Evolutionary conservation across 2,797 vertebrate genomes (phyloP), one percentile per base, ranked within the genome.

Genomic region (Hyperoplus immaculatus): DNA sequence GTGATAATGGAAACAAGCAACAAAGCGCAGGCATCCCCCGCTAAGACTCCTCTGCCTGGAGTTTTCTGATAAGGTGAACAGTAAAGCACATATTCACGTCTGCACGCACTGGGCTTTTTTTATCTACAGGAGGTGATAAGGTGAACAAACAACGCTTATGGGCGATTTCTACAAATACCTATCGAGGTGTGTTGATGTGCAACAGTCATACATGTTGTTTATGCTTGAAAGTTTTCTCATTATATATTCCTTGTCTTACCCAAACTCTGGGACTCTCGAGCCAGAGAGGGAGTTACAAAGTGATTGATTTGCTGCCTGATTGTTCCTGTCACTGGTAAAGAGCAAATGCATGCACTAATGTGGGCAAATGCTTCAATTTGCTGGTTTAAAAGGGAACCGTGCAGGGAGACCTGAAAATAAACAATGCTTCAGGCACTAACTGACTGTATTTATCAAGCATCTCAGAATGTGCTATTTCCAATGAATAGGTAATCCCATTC

Each of bases 361-460:
- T 49, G 50, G 66, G 59, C 62, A 75, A n/a, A 54, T 14, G 63
- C 39, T 78, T 81, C 68, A 67, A 70, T 81, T 83, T 83, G 72
- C 77, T 75, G 8, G 69, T 38, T 66, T 72, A 72, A 69, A 77
- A 72, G 60, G 72, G 73, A 73, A 49, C 29, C 63, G 60, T 77
- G 69, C 21, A 1, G 16, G 62, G 60, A 80, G 47, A 39, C 11
- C 50, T 70, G 78, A 42, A 72, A 71, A 73, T 67, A 73, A 80
- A 72, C 72, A 71, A 49, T 57, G 64, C 75, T 58, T 71, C 6
- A 5, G 68, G 45, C 29, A 29, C 29, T 29, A 29, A 29, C 29
- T 29, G 80, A 56, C 56, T n/a, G 14, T 39, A 14, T 73, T 79
- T 45, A 58, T 61, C 60, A 59, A 59, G 49, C 63, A 53, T n/a